phyloP scores from a whole-genome alignment of 2,797 vertebrate genomes.

The Nyctalus aviator region DNA sequence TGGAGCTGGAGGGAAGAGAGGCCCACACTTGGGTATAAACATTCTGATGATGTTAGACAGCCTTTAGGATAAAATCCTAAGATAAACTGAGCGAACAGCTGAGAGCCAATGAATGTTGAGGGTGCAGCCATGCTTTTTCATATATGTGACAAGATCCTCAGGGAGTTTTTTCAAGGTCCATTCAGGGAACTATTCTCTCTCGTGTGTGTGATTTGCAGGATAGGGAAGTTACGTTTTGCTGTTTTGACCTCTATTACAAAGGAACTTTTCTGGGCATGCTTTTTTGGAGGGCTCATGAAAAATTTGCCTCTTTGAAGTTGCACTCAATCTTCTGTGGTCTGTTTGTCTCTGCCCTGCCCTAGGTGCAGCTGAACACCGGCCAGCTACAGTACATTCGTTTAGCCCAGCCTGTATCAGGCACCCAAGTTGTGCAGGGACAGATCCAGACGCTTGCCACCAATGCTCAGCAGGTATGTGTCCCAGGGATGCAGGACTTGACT shows the following conservation, averaged over 20 bases:
- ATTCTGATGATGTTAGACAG: neutral
- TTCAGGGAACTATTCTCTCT: neutral
- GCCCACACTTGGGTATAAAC: neutral
- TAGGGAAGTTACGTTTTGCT: neutral
- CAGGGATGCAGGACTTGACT: neutral
- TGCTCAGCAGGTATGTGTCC: slow-evolving; percentile 95
- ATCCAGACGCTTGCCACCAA: slow-evolving; percentile 97
- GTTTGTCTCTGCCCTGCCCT: slow-evolving; percentile 77
- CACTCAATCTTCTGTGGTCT: slow-evolving; percentile 64
- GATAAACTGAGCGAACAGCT: neutral
- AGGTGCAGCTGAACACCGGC: slow-evolving; percentile 98
- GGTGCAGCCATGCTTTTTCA: neutral
- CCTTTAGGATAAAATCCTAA: neutral
- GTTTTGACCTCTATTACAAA: slow-evolving; percentile 51
- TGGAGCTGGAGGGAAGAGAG: neutral
- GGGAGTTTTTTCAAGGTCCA: neutral
- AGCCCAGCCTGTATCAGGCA: slow-evolving; percentile 97
- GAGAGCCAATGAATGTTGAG: neutral
- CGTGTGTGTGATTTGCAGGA: neutral
- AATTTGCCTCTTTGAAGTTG: slow-evolving; percentile 62
- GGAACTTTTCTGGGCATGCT: neutral
- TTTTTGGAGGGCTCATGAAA: slow-evolving; percentile 30
- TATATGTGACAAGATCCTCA: neutral
- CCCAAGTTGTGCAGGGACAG: slow-evolving; percentile 99
- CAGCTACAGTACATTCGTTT: slow-evolving; percentile 99